A percentile compares a stretch with the other conserved stretches of the same genome.
Evolutionary conservation across 30 jellyfish, hydroid and myxozoan species (phyloP).

Genomic region (Catostylus mosaicus): DNA sequence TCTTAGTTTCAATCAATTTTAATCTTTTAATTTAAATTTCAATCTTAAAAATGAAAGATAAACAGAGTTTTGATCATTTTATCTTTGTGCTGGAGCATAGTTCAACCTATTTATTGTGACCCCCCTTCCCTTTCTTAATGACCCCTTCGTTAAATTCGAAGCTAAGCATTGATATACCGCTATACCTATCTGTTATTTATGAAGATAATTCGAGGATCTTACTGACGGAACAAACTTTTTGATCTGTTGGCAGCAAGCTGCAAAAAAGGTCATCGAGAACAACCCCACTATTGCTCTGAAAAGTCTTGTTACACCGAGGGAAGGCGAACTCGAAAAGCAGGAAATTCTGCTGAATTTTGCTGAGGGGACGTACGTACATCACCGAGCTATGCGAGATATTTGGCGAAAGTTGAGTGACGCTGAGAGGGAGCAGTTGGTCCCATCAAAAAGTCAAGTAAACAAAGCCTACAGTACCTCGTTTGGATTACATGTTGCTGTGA

Average conservation of each 20-base stretch:
- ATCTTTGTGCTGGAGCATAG: too few species aligned
- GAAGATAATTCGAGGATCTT: too few species aligned
- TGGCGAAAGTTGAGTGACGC: constrained; percentile 75
- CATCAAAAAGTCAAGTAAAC: constrained; percentile 71
- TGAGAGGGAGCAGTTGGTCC: constrained; percentile 61
- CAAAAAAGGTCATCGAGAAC: constrained; percentile 62
- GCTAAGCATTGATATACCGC: too few species aligned
- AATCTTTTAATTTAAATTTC: too few species aligned
- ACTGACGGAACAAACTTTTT: too few species aligned
- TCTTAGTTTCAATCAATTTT: too few species aligned
- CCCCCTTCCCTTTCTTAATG: too few species aligned
- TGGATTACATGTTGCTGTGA: constrained; percentile 89
- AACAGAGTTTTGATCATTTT: too few species aligned
- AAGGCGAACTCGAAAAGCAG: constrained; percentile 78
- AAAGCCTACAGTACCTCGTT: constrained; percentile 81
- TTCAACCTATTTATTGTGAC: too few species aligned
- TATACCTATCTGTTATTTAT: too few species aligned
- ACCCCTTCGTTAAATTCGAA: too few species aligned
- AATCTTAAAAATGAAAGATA: too few species aligned
- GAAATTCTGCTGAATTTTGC: constrained; percentile 59
- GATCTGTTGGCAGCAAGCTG: constrained; percentile 78
- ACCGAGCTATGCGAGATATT: constrained; percentile 82
- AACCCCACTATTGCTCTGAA: constrained; percentile 75
- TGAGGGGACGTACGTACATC: constrained; percentile 89
- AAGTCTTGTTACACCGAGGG: constrained; percentile 71